A percentile compares a stretch with the other conserved stretches of the same genome.
Evolutionary conservation across 2,797 vertebrate genomes (phyloP).

Genomic region (Agapornis canus): DNA sequence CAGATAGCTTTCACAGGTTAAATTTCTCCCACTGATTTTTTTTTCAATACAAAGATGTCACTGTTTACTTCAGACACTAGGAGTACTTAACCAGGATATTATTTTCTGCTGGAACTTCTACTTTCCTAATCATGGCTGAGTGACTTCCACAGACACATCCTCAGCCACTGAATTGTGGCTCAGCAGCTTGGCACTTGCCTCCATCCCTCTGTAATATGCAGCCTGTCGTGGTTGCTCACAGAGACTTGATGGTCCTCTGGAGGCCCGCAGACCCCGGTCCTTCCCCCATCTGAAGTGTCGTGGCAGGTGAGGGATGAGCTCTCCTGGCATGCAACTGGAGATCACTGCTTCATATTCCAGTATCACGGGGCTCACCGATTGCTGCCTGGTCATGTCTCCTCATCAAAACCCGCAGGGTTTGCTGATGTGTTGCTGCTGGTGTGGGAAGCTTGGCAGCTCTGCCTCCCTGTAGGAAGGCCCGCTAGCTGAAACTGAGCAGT

Average conservation of each 20-base stretch:
- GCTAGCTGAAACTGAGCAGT: neutral
- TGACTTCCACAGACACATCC: conserved; percentile 4
- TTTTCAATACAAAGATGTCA: neutral
- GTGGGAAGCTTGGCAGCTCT: neutral
- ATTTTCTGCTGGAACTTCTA: conserved; percentile 29
- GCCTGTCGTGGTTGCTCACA: neutral
- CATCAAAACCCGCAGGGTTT: neutral
- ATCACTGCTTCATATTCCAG: neutral
- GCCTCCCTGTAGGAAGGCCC: neutral
- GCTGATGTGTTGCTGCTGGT: neutral
- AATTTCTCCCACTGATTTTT: neutral
- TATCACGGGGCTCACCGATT: rapidly evolving
- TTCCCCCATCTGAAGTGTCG: rapidly evolving
- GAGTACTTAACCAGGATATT: neutral
- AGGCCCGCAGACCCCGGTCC: neutral
- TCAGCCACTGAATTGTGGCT: neutral
- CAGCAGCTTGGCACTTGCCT: neutral
- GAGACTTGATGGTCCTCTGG: neutral
- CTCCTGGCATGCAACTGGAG: neutral
- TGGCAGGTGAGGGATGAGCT: neutral
- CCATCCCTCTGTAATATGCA: neutral
- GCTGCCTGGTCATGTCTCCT: rapidly evolving
- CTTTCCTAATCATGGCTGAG: neutral
- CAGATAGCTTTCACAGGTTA: conserved; percentile 46
- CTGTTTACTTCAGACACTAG: conserved; percentile 6